Evolutionary conservation across 2,888 invertebrate species (phyloP).

Genomic region (Nephrocerus scutellatus): DNA sequence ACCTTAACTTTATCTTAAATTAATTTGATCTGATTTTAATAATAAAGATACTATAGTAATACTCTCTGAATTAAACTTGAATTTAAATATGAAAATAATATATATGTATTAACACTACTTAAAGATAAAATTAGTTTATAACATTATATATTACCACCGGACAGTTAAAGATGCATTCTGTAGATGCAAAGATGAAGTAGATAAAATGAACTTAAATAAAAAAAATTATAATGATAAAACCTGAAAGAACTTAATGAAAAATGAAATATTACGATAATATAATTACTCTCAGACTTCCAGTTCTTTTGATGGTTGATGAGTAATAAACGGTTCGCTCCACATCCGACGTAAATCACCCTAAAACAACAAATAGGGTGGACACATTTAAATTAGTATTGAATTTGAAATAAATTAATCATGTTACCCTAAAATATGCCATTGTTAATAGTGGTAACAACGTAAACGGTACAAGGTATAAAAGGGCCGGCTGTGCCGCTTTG

Average conservation of each 20-base stretch:
- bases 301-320: conserved; percentile 72
- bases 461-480: conserved; percentile 95
- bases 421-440: conserved; percentile 96
- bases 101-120: too few relatives aligned
- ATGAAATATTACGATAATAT: conserved; percentile 11
- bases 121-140: conserved; percentile 19
- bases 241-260: conserved; percentile 1
- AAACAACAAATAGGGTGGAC: conserved; percentile 26
- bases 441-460: conserved; percentile 91
- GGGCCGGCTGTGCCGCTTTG: conserved; percentile 95
- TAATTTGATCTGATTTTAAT: too few relatives aligned
- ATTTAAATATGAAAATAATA: too few relatives aligned
- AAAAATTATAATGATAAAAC: too few relatives aligned
- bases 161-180: too few relatives aligned
- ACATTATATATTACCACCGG: too few relatives aligned
- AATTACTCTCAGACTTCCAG: conserved; percentile 63
- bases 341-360: conserved; percentile 94
- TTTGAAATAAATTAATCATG: conserved; percentile 7
- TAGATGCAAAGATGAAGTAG: too few relatives aligned
- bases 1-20: conserved; percentile 10
- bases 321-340: conserved; percentile 96
- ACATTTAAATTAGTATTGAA: neutral
- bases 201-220: too few relatives aligned
- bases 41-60: too few relatives aligned
- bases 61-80: too few relatives aligned